A percentile compares a stretch with the other conserved stretches of the same genome.
These are phyloP conservation scores for Urocynchramus pylzowi DNA, from an alignment of 2,113 vertebrate species.

Conservation along the genomic window DNA sequence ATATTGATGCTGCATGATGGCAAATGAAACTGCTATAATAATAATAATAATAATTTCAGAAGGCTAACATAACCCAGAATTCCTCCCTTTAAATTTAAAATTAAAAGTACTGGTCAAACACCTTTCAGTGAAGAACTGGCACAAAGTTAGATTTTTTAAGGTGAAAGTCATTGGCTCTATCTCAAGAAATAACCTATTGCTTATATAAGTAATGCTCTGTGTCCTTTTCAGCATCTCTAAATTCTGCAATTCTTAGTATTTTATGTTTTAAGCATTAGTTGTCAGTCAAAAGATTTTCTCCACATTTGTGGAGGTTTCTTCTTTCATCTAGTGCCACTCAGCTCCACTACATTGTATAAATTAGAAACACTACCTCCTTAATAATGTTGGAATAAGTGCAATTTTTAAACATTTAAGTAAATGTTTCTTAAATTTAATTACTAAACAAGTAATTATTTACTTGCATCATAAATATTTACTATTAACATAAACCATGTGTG, in stretches of 20 bases:
- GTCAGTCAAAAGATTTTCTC: neutral
- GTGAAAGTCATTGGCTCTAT: neutral
- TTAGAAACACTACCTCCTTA: conserved; percentile 58
- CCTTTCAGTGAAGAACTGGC: neutral
- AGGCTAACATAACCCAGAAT: neutral
- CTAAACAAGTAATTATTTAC: conserved; percentile 55
- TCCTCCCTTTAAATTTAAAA: neutral
- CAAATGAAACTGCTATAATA: neutral
- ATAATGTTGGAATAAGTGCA: conserved; percentile 50
- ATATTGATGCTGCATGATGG: neutral
- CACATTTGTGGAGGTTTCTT: conserved; percentile 33
- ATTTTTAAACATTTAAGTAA: conserved; percentile 61
- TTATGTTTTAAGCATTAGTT: conserved; percentile 37
- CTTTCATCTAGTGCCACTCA: conserved; percentile 44
- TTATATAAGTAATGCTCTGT: neutral
- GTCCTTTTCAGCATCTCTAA: conserved; percentile 19
- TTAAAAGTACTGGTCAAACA: neutral
- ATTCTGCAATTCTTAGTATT: conserved; percentile 41
- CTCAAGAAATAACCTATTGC: neutral
- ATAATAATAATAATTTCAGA: neutral
- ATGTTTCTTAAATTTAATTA: neutral
- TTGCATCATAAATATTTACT: conserved; percentile 54
- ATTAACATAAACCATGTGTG: conserved; percentile 33
- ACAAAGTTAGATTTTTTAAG: neutral
- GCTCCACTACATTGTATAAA: conserved; percentile 9